Evolutionary conservation across 2,888 invertebrate genomes (phyloP), one percentile per base, ranked within the genome.

Genomic region (Branchipolynoe longqiensis): DNA sequence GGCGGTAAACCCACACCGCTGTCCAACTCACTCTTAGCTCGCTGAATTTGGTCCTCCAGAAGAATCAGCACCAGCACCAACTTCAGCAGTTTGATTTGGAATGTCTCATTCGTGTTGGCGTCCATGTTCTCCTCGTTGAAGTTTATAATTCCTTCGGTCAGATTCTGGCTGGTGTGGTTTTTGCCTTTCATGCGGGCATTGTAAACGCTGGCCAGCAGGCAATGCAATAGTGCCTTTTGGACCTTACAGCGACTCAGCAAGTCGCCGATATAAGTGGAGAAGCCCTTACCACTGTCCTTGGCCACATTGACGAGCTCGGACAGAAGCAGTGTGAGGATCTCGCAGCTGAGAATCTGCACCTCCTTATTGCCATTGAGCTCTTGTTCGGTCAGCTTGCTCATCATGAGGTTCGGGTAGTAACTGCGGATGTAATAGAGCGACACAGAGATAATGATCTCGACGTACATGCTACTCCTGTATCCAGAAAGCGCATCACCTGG

Each of bases 221-320:
- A 96, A 92, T 97, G 97, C 81, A 97, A 94, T 74, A 97, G 95
- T 36, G 97, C 96, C 92, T 97, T 97, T 93, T 97, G 97, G 78
- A 97, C 95, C 93, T 97, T 97, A 91, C 97, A 96, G 88, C 96
- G 95, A 4, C 89, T 88, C 91, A 97, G 94, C 89, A 94, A 94
- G 93, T 97, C 97, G 22, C 95, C 95, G 87, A 96, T 96, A 92
- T 96, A 97, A 90, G 95, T 96, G 18, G 96, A 96, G 91, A 97
- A 95, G 0, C 96, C 96, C 91, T 96, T 96, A 0, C 96, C 96
- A 92, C 96, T 96, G 89, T 96, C 96, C 87, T 96, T 95, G 25
- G 97, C 96, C 84, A 97, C 96, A 41, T 95, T 95, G 83, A 96
- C 95, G 38, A 97, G 93, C 92, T 97, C 96, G 18, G 95, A 95